Evolutionary conservation across 2,888 invertebrate genomes (phyloP).

Genomic region (Silvanus unidentatus): DNA sequence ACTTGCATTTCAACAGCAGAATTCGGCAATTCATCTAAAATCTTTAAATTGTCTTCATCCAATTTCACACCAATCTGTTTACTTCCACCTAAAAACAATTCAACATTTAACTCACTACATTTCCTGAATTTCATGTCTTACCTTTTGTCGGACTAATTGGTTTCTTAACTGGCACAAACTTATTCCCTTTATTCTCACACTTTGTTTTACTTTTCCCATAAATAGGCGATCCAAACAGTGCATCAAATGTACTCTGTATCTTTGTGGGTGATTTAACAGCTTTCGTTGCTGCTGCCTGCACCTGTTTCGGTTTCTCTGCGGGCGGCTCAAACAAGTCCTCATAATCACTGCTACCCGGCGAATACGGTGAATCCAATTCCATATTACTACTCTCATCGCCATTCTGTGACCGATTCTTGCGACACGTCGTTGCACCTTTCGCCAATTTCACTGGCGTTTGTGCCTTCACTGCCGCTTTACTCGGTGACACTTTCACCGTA

Average conservation of each 20-base stretch:
- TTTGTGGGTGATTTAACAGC: constrained; percentile 25
- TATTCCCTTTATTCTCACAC: constrained; percentile 24
- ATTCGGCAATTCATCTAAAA: constrained; percentile 83
- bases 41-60: constrained; percentile 75
- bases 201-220: constrained; percentile 35
- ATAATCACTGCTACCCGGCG: constrained; percentile 82
- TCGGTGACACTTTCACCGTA: constrained; percentile 48
- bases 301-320: constrained; percentile 33
- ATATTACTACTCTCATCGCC: constrained; percentile 51
- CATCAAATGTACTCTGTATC: constrained; percentile 55
- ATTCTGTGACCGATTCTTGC: constrained; percentile 20
- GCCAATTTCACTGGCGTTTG: constrained; percentile 56
- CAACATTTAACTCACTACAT: neutral
- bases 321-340: constrained; percentile 84
- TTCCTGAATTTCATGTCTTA: neutral
- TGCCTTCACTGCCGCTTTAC: constrained; percentile 53
- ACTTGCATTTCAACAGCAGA: constrained; percentile 92
- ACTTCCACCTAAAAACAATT: constrained; percentile 45
- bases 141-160: constrained; percentile 41
- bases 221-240: constrained; percentile 57
- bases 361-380: constrained; percentile 80
- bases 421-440: constrained; percentile 27
- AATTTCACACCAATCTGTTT: constrained; percentile 66
- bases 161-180: constrained; percentile 20
- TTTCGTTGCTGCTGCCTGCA: constrained; percentile 25